Evolutionary conservation across 2,797 vertebrate genomes (phyloP).

Genomic region (Harpagifer antarcticus): DNA sequence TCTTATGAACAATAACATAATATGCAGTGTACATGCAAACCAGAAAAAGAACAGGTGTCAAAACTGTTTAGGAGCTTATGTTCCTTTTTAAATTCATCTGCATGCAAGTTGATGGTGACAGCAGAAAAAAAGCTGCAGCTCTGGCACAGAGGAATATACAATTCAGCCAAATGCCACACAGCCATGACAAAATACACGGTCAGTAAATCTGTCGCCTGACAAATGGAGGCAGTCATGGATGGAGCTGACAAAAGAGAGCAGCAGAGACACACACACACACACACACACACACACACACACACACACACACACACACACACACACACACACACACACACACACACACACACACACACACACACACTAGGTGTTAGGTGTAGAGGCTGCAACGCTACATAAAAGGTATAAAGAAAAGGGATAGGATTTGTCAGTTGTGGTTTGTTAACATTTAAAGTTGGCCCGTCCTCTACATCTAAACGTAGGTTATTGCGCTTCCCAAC

Average conservation of each 20-base stretch:
- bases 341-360: background rate
- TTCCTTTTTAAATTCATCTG: constrained; percentile 5
- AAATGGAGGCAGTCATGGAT: background rate
- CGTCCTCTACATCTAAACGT: no score
- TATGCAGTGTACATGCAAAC: background rate
- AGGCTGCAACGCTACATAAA: background rate
- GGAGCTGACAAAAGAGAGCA: constrained; percentile 2
- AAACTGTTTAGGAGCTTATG: background rate
- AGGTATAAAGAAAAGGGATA: background rate
- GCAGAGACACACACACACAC: background rate
- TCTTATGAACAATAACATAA: background rate
- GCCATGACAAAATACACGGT: background rate
- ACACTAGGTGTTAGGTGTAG: background rate
- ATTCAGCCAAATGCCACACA: background rate
- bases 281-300: background rate
- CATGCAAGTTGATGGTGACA: background rate
- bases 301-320: background rate
- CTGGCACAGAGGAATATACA: background rate
- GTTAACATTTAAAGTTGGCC: no score
- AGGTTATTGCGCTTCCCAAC: no score
- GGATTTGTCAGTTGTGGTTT: no score
- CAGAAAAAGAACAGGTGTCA: constrained; percentile 7
- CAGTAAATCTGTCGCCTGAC: constrained; percentile 7
- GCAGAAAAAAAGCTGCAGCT: constrained; percentile 1
- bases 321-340: background rate